Evolutionary conservation across 2,797 vertebrate genomes (phyloP).

Genomic region (Hylomyscus alleni): DNA sequence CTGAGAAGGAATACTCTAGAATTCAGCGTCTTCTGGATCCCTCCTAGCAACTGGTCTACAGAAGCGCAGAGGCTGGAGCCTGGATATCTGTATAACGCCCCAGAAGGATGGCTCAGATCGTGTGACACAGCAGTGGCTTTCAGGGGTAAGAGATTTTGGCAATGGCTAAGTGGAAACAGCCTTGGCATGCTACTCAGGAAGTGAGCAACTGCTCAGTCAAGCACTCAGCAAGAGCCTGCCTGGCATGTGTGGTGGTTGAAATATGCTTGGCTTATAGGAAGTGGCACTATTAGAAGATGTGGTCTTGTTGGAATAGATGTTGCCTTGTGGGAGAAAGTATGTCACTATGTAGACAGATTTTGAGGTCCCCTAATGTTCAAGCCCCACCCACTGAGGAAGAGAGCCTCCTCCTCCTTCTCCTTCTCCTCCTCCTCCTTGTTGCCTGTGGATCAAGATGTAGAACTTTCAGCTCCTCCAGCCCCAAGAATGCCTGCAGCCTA

Average conservation of each 20-base stretch:
- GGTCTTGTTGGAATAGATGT: not conserved
- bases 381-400: not conserved
- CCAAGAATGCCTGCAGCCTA: not conserved
- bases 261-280: not conserved
- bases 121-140: not conserved
- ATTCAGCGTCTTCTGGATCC: not conserved
- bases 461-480: not conserved
- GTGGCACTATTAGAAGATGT: not conserved
- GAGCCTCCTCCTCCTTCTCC: too few relatives aligned
- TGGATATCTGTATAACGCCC: not conserved
- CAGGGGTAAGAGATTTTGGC: not conserved
- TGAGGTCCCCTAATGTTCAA: not conserved
- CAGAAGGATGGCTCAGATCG: not conserved
- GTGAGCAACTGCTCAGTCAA: not conserved
- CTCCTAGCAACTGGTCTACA: not conserved
- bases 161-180: not conserved
- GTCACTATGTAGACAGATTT: not conserved
- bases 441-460: not conserved
- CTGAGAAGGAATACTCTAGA: not conserved
- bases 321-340: not conserved
- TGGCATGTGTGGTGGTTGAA: not conserved
- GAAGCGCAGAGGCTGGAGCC: not conserved
- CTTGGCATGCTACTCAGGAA: not conserved
- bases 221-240: not conserved
- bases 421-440: not conserved